Evolutionary conservation across 1,140 invertebrate species (phyloP).

Genomic region (Gerris buenoi): DNA sequence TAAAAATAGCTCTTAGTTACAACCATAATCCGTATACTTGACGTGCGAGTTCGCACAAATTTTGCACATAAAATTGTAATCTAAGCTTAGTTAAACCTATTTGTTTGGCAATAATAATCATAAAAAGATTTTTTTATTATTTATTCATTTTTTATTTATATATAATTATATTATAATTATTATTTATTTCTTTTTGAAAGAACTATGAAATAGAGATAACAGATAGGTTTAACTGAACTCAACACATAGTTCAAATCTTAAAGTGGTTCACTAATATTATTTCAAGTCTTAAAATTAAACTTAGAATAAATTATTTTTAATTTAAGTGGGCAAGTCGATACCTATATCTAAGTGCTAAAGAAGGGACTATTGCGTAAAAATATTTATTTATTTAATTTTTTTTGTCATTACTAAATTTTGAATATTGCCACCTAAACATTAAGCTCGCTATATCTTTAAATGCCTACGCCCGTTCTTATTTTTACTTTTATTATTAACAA

Average conservation of each 20-base stretch:
- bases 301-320: constrained; percentile 17
- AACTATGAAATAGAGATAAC: constrained; percentile 3
- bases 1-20: constrained; percentile 19
- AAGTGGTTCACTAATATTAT: constrained; percentile 12
- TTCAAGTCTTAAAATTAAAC: constrained; percentile 19
- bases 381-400: constrained; percentile 3
- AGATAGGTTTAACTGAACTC: constrained; percentile 17
- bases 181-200: too few species aligned
- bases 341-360: constrained; percentile 16
- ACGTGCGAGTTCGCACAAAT: constrained; percentile 9
- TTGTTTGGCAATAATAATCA: constrained; percentile 8
- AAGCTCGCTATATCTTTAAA: constrained; percentile 13
- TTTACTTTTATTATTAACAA: constrained; percentile 1
- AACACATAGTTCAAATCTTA: constrained; percentile 17
- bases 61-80: constrained; percentile 17
- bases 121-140: neutral
- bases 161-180: too few species aligned
- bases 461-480: constrained; percentile 9
- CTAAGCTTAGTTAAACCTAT: constrained; percentile 17
- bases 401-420: constrained; percentile 10
- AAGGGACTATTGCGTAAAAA: constrained; percentile 12
- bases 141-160: neutral
- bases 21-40: constrained; percentile 19
- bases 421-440: constrained; percentile 13
- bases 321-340: constrained; percentile 16